phyloP scores from a whole-genome alignment of 2,113 vertebrate species.

The Platycercus adscitus region DNA sequence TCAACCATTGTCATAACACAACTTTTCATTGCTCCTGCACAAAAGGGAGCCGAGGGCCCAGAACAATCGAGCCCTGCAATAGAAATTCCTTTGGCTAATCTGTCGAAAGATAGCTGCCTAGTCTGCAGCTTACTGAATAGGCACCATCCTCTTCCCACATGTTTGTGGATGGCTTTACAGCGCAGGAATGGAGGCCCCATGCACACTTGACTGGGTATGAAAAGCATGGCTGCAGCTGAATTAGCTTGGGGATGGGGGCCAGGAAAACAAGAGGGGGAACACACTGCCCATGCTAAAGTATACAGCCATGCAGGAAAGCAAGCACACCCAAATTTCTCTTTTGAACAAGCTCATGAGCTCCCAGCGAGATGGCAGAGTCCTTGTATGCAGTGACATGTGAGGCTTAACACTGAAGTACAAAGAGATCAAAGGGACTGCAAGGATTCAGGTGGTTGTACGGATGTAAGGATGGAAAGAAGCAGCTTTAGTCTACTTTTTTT shows the following conservation, averaged over 20 bases:
- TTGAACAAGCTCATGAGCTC: background rate
- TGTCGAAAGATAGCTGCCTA: conserved; percentile 80
- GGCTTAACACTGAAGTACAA: background rate
- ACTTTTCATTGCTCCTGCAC: conserved; percentile 73
- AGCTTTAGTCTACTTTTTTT: background rate
- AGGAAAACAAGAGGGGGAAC: background rate
- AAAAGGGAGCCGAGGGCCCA: conserved; percentile 77
- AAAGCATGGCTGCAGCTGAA: conserved; percentile 44
- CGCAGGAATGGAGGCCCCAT: background rate
- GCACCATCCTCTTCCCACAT: conserved; percentile 53
- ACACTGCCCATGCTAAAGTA: background rate
- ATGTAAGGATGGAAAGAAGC: background rate
- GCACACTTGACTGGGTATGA: conserved; percentile 67
- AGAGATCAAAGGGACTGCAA: background rate
- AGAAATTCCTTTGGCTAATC: conserved; percentile 83
- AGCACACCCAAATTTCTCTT: background rate
- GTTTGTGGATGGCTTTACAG: conserved; percentile 42
- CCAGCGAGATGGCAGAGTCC: background rate
- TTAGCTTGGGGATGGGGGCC: background rate
- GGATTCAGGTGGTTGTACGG: background rate
- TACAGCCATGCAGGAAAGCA: background rate
- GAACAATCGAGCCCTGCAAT: conserved; percentile 73
- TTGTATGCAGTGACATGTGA: background rate
- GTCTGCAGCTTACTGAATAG: conserved; percentile 71
- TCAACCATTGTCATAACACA: conserved; percentile 79